Base-by-base conservation (phyloP, 2,888 invertebrate genomes). In the Agrochola circellaris region DNA sequence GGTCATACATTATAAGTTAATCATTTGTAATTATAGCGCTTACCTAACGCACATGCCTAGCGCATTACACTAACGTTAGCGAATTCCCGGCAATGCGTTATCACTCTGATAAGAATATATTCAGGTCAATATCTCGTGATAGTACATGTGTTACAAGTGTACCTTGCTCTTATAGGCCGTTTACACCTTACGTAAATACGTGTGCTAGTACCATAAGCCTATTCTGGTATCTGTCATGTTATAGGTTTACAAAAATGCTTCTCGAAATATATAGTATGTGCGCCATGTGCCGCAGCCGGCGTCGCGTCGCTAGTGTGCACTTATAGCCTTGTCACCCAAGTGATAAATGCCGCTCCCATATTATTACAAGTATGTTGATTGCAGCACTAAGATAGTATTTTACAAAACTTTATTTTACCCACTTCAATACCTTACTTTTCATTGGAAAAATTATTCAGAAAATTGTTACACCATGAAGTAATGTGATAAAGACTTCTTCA, bases 111-210 rank as follows among this genome's bases (percentile, higher is more conserved):
- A 95, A 95, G 87, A 87, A 83, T 90, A 91, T 93, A 95, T 95
- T 94, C 91, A 95, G 95, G 95, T 95, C 95, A 95, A 93, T 94
- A 96, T 95, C 95, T 95, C 78, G 79, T 89, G 95, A 95, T 95
- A 95, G 90, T 84, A 87, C 58, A 90, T 84, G 83, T 42, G 60
- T 77, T 84, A 87, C 58, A 90, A 84, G 83, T 42, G 64, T 81
- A 61, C 68, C 74, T 60, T 70, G 62, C 26, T 71, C 73, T 48
- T 56, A 51, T 0, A 51, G 72, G 69, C 58, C 34, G 34, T 69
- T 64, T 65, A 60, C 34, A 69, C 58, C 30, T 71, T 58, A 82
- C 34, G 70, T 71, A 23, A 56, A 60, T 75, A 58, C 17, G 34
- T 23, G 9, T 42, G 61, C 54, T 54, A 58, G 13, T 61, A 61